Conservation (phyloP, 2,888 invertebrate species). For the Clistopyga incitator region DNA sequence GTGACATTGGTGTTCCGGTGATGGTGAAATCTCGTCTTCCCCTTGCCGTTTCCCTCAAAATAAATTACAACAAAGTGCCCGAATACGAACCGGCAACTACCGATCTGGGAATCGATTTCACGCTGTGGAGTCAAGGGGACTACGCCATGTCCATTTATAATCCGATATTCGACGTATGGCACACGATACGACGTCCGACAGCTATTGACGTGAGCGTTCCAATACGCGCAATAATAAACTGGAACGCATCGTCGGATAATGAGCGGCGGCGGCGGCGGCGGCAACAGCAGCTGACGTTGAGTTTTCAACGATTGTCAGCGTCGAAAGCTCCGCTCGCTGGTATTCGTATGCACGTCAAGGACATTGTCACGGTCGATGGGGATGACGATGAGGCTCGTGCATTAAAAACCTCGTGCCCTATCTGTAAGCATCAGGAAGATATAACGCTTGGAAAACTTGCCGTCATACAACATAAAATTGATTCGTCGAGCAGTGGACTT, state of each 20-base stretch:
- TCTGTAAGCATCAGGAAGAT: conserved; percentile 75
- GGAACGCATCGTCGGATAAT: conserved; percentile 75
- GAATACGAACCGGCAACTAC: conserved; percentile 64
- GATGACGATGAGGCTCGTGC: conserved; percentile 77
- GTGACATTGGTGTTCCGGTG: conserved; percentile 83
- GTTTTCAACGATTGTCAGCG: conserved; percentile 76
- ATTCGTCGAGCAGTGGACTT: conserved; percentile 76
- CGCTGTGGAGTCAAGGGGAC: conserved; percentile 78
- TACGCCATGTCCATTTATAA: conserved; percentile 83
- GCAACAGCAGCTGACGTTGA: conserved; percentile 80
- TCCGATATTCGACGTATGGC: conserved; percentile 83
- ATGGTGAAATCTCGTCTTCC: conserved; percentile 78
- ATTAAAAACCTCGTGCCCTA: conserved; percentile 78
- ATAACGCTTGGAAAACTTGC: conserved; percentile 77
- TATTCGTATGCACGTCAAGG: conserved; percentile 77
- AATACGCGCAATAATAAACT: conserved; percentile 74
- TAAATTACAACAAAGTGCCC: conserved; percentile 67
- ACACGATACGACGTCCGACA: conserved; percentile 80
- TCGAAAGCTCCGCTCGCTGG: conserved; percentile 75
- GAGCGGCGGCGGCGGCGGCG: no score
- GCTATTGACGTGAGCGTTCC: conserved; percentile 78
- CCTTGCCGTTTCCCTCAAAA: conserved; percentile 72
- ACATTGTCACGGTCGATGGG: conserved; percentile 80
- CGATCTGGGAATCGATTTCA: conserved; percentile 76
- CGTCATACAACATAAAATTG: conserved; percentile 63